Percentiles rank a stretch among this genome's conserved stretches.
phyloP scores from a whole-genome alignment of 2,888 invertebrate genomes.

The Nomada ferruginata region DNA sequence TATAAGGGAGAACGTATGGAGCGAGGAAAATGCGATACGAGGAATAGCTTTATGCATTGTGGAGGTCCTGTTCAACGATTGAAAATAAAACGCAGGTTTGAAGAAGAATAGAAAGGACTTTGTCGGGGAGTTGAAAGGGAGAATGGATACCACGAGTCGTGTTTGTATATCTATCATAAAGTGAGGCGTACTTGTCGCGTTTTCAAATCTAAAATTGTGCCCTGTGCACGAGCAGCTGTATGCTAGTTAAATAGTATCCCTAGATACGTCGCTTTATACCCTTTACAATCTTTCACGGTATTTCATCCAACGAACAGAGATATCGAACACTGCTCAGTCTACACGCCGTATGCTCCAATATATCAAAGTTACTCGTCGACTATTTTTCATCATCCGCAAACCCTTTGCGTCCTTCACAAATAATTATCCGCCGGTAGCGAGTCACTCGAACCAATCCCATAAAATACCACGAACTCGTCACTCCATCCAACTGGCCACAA shows the following conservation, averaged over 20 bases:
- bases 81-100: not conserved
- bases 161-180: conserved; percentile 2
- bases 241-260: not conserved
- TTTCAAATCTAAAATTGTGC: not conserved
- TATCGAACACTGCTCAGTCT: not conserved
- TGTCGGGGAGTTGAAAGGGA: not conserved
- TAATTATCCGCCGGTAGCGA: no score
- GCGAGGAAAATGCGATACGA: no score
- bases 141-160: not conserved
- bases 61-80: not conserved
- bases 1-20: no score
- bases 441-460: no score
- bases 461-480: not conserved
- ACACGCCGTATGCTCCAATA: not conserved
- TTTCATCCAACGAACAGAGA: not conserved
- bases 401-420: no score
- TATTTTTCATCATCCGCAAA: no score
- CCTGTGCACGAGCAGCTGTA: not conserved
- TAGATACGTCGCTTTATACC: conserved; percentile 1
- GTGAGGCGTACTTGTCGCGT: not conserved
- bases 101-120: not conserved
- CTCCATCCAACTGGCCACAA: not conserved
- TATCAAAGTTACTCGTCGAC: no score
- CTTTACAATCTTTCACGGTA: not conserved
- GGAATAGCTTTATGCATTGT: no score